These are phyloP conservation scores for Salmo trutta DNA, from an alignment of 2,797 vertebrate species.

Conservation along the genomic window DNA sequence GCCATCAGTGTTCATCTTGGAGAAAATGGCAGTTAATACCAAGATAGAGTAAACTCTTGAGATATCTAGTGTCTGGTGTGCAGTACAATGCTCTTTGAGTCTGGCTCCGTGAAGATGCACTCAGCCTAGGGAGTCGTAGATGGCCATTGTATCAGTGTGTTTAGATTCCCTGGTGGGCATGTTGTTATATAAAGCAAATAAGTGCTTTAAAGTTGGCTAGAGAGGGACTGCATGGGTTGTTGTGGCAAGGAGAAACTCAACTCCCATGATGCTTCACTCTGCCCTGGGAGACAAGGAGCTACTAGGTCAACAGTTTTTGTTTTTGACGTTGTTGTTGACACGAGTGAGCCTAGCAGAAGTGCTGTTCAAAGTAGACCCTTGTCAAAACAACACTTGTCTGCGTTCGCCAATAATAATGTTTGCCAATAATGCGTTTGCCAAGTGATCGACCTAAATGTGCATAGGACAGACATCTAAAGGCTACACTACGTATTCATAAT, in stretches of 20 bases:
- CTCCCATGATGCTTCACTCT: neutral
- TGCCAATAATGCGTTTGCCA: neutral
- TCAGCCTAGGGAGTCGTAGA: neutral
- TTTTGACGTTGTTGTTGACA: neutral
- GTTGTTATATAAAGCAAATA: neutral
- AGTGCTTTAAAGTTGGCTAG: neutral
- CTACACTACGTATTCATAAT: neutral
- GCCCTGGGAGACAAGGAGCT: neutral
- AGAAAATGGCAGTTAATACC: too few relatives aligned
- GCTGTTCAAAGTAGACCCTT: neutral
- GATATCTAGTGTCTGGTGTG: too few relatives aligned
- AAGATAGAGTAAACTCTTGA: too few relatives aligned
- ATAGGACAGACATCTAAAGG: neutral
- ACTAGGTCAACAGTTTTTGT: constrained; percentile 1
- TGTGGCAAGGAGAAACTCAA: neutral
- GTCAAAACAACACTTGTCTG: too few relatives aligned
- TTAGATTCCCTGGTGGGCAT: neutral
- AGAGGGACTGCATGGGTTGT: neutral
- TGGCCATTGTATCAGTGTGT: neutral
- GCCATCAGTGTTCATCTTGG: too few relatives aligned
- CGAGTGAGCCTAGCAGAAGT: neutral
- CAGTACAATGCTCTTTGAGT: too few relatives aligned
- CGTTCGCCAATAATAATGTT: neutral
- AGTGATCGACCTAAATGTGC: neutral
- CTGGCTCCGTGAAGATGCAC: too few relatives aligned